Evolutionary conservation across 2,113 vertebrate species (phyloP).

Genomic region (Collichthys lucidus): DNA sequence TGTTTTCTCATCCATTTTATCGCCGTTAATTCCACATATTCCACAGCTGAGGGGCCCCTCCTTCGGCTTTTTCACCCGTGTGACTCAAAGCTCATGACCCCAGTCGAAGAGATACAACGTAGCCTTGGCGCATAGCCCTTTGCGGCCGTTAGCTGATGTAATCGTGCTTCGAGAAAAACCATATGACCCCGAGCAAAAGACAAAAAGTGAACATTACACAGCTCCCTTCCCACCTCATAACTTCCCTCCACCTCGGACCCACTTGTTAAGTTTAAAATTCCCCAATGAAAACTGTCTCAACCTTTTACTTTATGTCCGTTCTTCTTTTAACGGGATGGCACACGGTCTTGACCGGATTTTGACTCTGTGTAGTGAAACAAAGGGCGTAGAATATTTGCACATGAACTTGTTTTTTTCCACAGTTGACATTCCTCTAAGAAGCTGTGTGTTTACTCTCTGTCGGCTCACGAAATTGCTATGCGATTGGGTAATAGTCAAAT

Average conservation of each 20-base stretch:
- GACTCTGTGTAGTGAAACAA: constrained; percentile 28
- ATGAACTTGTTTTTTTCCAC: constrained; percentile 69
- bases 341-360: constrained; percentile 15
- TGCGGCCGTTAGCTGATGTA: constrained; percentile 71
- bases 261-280: constrained; percentile 62
- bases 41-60: neutral
- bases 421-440: constrained; percentile 62
- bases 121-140: constrained; percentile 63
- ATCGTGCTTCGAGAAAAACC: constrained; percentile 73
- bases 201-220: constrained; percentile 57
- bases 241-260: constrained; percentile 41
- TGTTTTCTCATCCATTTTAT: constrained; percentile 17
- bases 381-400: constrained; percentile 25
- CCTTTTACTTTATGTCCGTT: constrained; percentile 60
- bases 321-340: constrained; percentile 23
- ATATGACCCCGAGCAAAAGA: constrained; percentile 67
- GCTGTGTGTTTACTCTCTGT: constrained; percentile 64
- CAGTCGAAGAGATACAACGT: constrained; percentile 46
- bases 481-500: constrained; percentile 36
- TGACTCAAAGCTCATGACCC: constrained; percentile 46
- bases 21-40: constrained; percentile 5
- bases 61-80: constrained; percentile 25
- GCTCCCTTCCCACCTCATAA: constrained; percentile 50
- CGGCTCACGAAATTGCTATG: constrained; percentile 24
- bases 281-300: constrained; percentile 57